Percentiles rank a stretch among this genome's conserved stretches.
phyloP scores from a whole-genome alignment of 2,888 invertebrate genomes.

The Dasysyrphus albostriatus region DNA sequence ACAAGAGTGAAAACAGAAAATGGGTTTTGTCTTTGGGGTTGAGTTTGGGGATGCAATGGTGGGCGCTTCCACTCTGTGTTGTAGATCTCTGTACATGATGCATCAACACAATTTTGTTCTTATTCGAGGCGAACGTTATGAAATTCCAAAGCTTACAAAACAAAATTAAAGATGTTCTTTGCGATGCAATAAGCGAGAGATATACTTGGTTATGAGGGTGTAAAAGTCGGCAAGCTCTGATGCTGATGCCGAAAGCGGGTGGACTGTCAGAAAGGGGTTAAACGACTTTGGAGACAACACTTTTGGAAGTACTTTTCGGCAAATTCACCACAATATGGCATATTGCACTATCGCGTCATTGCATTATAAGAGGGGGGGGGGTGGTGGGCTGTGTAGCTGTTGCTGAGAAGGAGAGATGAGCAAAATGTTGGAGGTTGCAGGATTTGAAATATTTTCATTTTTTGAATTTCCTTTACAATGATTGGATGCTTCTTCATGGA shows the following conservation, averaged over 20 bases:
- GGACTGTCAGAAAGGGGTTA: conserved; percentile 42
- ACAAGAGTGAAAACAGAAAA: conserved; percentile 18
- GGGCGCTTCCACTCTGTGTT: not conserved
- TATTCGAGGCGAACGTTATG: conserved; percentile 52
- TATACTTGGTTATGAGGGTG: conserved; percentile 2
- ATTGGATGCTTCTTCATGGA: conserved; percentile 26
- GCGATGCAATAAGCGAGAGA: conserved; percentile 48
- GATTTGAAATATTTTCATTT: conserved; percentile 2
- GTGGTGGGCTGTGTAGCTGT: not conserved
- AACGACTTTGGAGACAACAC: conserved; percentile 71
- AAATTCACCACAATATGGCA: conserved; percentile 67
- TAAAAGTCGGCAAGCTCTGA: conserved; percentile 15
- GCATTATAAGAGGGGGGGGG: too few relatives aligned
- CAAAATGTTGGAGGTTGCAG: not conserved
- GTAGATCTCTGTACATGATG: conserved; percentile 24
- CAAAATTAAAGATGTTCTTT: conserved; percentile 72
- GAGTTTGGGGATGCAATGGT: not conserved
- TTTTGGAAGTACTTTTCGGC: conserved; percentile 64
- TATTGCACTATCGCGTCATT: conserved; percentile 41
- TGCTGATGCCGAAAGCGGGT: not conserved
- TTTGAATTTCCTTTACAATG: conserved; percentile 10
- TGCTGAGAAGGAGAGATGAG: conserved; percentile 4
- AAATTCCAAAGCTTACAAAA: conserved; percentile 65
- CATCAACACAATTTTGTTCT: conserved; percentile 29
- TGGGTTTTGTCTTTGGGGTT: not conserved